These are phyloP conservation scores for Trichopria drosophilae DNA, from an alignment of 2,888 invertebrate genomes.

Conservation along the genomic window DNA sequence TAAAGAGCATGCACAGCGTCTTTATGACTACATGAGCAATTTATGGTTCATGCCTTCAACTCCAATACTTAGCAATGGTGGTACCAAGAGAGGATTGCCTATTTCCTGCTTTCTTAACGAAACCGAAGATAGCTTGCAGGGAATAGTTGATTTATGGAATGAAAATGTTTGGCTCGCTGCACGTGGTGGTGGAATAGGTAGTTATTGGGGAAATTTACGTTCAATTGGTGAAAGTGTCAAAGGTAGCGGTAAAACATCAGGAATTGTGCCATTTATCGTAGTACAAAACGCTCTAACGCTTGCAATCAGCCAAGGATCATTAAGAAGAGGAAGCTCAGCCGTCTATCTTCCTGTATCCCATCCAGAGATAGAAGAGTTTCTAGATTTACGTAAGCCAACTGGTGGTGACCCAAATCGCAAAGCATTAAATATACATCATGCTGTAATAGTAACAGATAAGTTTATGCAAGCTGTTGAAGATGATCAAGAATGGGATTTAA, in stretches of 20 bases:
- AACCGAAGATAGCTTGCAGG: constrained; percentile 8
- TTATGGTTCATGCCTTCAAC: constrained; percentile 21
- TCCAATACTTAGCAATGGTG: constrained; percentile 19
- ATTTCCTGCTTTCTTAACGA: constrained; percentile 21
- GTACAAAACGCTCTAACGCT: constrained; percentile 12
- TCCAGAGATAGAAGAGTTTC: constrained; percentile 20
- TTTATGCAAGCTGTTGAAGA: constrained; percentile 21
- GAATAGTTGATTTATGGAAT: constrained; percentile 17
- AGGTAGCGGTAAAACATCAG: constrained; percentile 16
- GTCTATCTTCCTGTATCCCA: constrained; percentile 15
- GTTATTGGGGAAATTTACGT: constrained; percentile 18
- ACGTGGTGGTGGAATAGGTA: constrained; percentile 20
- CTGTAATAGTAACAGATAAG: constrained; percentile 7
- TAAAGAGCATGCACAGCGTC: constrained; percentile 17
- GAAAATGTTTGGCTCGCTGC: constrained; percentile 24
- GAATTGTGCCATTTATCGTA: constrained; percentile 18
- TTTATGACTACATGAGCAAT: constrained; percentile 19
- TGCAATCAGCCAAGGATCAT: constrained; percentile 13
- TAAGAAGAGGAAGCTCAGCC: constrained; percentile 16
- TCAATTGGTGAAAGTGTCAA: constrained; percentile 11
- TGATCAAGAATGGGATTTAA: constrained; percentile 7
- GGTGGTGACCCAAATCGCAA: constrained; percentile 19
- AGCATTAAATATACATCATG: constrained; percentile 17
- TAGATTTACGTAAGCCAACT: constrained; percentile 12
- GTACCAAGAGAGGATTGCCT: constrained; percentile 11